Evolutionary conservation across 2,888 invertebrate species (phyloP).

Genomic region (Mayetiola destructor): DNA sequence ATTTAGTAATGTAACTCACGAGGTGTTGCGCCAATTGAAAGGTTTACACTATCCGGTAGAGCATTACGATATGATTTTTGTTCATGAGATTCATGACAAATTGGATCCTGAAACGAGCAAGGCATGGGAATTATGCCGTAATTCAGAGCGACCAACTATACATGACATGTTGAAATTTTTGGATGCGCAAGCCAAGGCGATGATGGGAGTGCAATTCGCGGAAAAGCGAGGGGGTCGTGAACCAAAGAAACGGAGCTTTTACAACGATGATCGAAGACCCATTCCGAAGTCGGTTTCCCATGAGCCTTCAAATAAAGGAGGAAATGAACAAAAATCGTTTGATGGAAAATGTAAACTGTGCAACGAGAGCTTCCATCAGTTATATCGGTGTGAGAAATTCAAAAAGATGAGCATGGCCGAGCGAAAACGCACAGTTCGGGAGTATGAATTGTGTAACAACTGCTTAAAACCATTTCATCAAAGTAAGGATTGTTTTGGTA

Average conservation of each 20-base stretch:
- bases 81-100: neutral
- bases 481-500: neutral
- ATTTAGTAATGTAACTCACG: neutral
- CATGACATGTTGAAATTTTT: neutral
- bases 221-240: too few species aligned
- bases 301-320: neutral
- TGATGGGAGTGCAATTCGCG: neutral
- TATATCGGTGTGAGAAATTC: neutral
- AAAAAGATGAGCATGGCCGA: neutral
- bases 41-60: neutral
- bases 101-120: neutral
- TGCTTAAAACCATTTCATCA: neutral
- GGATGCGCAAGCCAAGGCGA: neutral
- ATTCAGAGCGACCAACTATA: neutral
- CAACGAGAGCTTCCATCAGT: neutral
- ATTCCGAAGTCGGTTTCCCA: too few species aligned
- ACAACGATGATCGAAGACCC: too few species aligned
- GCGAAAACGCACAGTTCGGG: neutral
- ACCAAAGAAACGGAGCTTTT: too few species aligned
- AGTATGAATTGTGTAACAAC: neutral
- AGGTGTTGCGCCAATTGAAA: neutral
- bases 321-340: neutral
- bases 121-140: neutral
- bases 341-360: neutral
- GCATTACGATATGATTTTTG: neutral